Evolutionary conservation across 2,888 invertebrate genomes (phyloP).

Genomic region (Tuta absoluta): DNA sequence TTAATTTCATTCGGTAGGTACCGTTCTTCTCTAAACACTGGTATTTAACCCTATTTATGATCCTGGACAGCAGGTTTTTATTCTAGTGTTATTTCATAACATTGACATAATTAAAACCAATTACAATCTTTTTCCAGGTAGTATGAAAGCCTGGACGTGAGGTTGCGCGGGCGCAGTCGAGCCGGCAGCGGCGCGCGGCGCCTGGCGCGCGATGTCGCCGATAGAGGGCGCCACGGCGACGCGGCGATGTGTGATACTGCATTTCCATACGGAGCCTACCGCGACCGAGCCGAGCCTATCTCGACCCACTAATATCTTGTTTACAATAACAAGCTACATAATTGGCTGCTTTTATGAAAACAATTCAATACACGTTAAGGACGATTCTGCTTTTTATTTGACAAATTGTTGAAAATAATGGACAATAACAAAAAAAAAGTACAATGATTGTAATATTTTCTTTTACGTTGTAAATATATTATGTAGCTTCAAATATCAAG

Average conservation of each 20-base stretch:
- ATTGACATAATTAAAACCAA: not conserved
- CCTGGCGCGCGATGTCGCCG: constrained; percentile 63
- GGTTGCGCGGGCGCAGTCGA: constrained; percentile 30
- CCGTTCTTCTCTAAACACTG: too few relatives aligned
- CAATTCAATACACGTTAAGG: not conserved
- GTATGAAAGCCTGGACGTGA: constrained; percentile 15
- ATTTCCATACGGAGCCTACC: constrained; percentile 64
- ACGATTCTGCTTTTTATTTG: not conserved
- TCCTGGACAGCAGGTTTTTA: too few relatives aligned
- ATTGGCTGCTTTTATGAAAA: constrained; percentile 3
- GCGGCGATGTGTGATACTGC: constrained; percentile 67
- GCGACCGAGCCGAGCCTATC: not conserved
- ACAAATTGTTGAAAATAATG: too few relatives aligned
- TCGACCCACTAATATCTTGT: constrained; percentile 9
- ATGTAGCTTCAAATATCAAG: too few relatives aligned
- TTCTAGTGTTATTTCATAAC: not conserved
- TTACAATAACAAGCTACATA: constrained; percentile 14
- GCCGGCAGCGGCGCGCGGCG: too few relatives aligned
- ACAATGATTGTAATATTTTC: too few relatives aligned
- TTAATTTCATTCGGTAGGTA: too few relatives aligned
- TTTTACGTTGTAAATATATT: too few relatives aligned
- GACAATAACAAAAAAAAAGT: too few relatives aligned
- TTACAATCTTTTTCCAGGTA: constrained; percentile 2
- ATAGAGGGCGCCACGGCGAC: constrained; percentile 60
- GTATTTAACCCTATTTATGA: too few relatives aligned